phyloP scores from a whole-genome alignment of 1,140 invertebrate species.

The Brachionus koreanus region DNA sequence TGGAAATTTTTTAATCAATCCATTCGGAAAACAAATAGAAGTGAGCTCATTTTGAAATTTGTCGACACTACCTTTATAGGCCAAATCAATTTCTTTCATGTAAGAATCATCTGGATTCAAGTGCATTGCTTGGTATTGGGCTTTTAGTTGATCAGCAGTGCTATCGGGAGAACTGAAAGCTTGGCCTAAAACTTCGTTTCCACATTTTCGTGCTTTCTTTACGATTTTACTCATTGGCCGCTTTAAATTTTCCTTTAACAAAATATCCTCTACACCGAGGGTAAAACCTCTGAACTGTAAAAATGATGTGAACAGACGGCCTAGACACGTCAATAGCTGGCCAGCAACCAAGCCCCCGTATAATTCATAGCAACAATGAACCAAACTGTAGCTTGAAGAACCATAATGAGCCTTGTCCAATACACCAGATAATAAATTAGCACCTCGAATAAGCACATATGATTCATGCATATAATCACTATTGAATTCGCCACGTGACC shows the following conservation, averaged over 20 bases:
- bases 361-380: conserved; percentile 87
- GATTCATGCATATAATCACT: conserved; percentile 70
- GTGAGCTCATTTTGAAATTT: conserved; percentile 84
- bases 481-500: conserved; percentile 31
- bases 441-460: conserved; percentile 80
- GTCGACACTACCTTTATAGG: conserved; percentile 78
- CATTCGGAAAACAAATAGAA: conserved; percentile 74
- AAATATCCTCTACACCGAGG: conserved; percentile 82
- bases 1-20: conserved; percentile 79
- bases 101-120: conserved; percentile 69
- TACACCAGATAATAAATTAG: conserved; percentile 85
- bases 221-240: conserved; percentile 63
- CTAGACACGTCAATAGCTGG: conserved; percentile 77
- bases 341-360: conserved; percentile 83
- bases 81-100: conserved; percentile 73
- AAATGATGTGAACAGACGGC: conserved; percentile 83
- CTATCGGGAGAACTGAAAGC: conserved; percentile 68
- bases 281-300: conserved; percentile 87
- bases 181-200: conserved; percentile 58
- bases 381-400: conserved; percentile 82
- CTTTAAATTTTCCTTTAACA: conserved; percentile 62
- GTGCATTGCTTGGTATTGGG: conserved; percentile 69
- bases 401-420: conserved; percentile 96
- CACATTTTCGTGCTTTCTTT: conserved; percentile 64
- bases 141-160: conserved; percentile 52